phyloP scores from a whole-genome alignment of 2,888 invertebrate species.

The Tetrapedia diversipes region DNA sequence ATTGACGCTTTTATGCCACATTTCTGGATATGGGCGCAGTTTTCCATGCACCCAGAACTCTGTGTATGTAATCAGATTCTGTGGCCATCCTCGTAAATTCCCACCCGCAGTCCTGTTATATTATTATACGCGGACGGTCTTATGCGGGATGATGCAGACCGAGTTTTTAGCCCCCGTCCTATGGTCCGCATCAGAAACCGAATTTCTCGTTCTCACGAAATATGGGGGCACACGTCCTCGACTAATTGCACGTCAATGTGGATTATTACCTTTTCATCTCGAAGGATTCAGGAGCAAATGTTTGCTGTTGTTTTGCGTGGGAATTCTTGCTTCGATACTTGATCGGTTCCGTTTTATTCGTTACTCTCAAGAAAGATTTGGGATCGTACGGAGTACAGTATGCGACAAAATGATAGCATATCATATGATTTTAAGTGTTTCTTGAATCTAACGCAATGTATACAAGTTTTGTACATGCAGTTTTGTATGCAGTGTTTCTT shows the following conservation, averaged over 20 bases:
- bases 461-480: too few species aligned
- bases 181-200: slow-evolving; percentile 66
- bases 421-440: too few species aligned
- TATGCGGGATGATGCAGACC: slow-evolving; percentile 72
- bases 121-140: slow-evolving; percentile 59
- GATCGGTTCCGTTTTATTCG: not conserved
- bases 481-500: too few species aligned
- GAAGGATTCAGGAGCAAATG: not conserved
- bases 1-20: slow-evolving; percentile 24
- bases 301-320: slow-evolving; percentile 17
- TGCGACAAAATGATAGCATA: too few species aligned
- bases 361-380: too few species aligned
- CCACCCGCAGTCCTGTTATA: slow-evolving; percentile 70
- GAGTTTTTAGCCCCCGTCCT: slow-evolving; percentile 59
- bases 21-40: slow-evolving; percentile 64
- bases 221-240: slow-evolving; percentile 68
- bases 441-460: too few species aligned
- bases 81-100: slow-evolving; percentile 59
- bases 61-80: slow-evolving; percentile 63
- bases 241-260: slow-evolving; percentile 54
- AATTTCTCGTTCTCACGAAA: slow-evolving; percentile 75
- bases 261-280: slow-evolving; percentile 6
- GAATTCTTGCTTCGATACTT: slow-evolving; percentile 21
- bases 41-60: slow-evolving; percentile 49
- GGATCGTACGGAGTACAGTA: too few species aligned